These are phyloP conservation scores for Apomyelois bistriatella DNA, from an alignment of 2,888 invertebrate species.

Conservation along the genomic window DNA sequence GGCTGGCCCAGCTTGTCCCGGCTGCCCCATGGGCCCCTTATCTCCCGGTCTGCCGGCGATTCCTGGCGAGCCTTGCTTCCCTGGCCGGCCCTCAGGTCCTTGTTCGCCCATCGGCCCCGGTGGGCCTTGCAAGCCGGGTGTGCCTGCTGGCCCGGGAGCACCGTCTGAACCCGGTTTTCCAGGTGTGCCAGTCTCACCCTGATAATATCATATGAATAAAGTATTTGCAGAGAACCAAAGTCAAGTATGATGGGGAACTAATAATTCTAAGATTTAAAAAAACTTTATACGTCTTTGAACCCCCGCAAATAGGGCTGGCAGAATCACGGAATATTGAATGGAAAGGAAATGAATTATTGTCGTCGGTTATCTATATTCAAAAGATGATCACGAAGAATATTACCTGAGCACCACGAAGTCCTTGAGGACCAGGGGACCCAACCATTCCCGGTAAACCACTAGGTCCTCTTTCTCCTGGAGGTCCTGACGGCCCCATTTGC, in stretches of 20 bases:
- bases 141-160: conserved; percentile 83
- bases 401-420: conserved; percentile 82
- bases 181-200: conserved; percentile 86
- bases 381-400: too few relatives aligned
- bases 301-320: too few relatives aligned
- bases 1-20: conserved; percentile 82
- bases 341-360: too few relatives aligned
- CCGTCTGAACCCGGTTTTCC: conserved; percentile 88
- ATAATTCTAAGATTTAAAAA: too few relatives aligned
- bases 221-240: neutral
- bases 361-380: too few relatives aligned
- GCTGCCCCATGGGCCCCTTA: conserved; percentile 84
- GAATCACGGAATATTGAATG: too few relatives aligned
- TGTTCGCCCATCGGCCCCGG: conserved; percentile 82
- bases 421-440: conserved; percentile 83
- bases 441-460: conserved; percentile 81
- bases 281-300: too few relatives aligned
- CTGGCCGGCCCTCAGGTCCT: conserved; percentile 81
- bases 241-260: too few relatives aligned
- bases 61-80: conserved; percentile 86
- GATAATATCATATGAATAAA: conserved; percentile 7
- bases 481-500: conserved; percentile 84
- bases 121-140: conserved; percentile 83
- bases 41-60: conserved; percentile 87
- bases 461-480: conserved; percentile 83